Evolutionary conservation across 2,113 vertebrate genomes (phyloP).

Genomic region (Prunella fulvescens): DNA sequence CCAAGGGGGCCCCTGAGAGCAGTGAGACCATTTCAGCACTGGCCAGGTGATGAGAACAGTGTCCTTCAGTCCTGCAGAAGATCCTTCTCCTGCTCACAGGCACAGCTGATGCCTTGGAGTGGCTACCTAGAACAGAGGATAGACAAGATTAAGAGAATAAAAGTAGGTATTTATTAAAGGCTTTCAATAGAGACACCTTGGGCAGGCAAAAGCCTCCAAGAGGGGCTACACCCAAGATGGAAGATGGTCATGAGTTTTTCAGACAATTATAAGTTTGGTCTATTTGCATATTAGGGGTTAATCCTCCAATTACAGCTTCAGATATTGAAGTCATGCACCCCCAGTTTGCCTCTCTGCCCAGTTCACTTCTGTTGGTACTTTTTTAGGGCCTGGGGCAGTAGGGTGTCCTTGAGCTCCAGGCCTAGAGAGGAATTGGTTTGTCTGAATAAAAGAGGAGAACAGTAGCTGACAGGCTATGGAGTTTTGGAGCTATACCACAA

Average conservation of each 20-base stretch:
- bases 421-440: neutral
- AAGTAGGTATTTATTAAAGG: neutral
- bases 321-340: neutral
- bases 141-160: neutral
- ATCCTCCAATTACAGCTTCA: neutral
- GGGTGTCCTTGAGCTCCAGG: neutral
- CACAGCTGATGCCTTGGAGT: neutral
- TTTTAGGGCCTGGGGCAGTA: too few species aligned
- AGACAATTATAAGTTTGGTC: neutral
- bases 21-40: neutral
- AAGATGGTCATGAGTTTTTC: rapidly evolving
- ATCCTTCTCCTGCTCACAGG: neutral
- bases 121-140: neutral
- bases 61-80: neutral
- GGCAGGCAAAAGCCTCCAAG: neutral
- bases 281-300: neutral
- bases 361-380: neutral
- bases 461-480: neutral
- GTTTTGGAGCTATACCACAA: neutral
- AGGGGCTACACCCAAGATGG: neutral
- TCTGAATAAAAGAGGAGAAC: neutral
- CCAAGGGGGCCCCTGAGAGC: neutral
- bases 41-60: neutral
- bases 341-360: neutral
- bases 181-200: neutral